A percentile compares a stretch with the other conserved stretches of the same genome.
Evolutionary conservation across 2,888 invertebrate species (phyloP).

Genomic region (Dexiosoma caninum): DNA sequence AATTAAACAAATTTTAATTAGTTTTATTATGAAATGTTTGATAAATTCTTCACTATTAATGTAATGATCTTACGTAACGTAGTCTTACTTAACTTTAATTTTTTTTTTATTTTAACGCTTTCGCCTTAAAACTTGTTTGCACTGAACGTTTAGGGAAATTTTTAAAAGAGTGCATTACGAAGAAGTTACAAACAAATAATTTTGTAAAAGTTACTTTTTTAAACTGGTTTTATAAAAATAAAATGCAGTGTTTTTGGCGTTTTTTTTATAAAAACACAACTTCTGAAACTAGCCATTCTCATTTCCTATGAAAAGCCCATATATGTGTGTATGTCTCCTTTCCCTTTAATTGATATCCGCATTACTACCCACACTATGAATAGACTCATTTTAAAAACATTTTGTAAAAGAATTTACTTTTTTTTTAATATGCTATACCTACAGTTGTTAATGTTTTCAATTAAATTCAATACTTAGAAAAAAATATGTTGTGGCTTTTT

Average conservation of each 20-base stretch:
- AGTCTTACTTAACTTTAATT: no score
- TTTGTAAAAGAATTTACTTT: constrained; percentile 17
- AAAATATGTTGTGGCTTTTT: constrained; percentile 13
- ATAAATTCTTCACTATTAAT: no score
- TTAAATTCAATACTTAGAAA: constrained; percentile 45
- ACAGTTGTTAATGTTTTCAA: constrained; percentile 58
- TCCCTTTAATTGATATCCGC: not conserved
- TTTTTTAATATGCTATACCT: constrained; percentile 11
- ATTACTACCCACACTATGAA: not conserved
- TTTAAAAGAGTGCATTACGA: not conserved
- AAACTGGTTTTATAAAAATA: no score
- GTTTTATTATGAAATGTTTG: no score
- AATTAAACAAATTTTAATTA: no score
- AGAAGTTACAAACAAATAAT: not conserved
- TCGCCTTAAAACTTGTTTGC: not conserved
- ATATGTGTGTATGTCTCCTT: no score
- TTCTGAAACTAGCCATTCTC: constrained; percentile 13
- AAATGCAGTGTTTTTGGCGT: no score
- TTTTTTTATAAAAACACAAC: no score
- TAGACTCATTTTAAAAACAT: constrained; percentile 21
- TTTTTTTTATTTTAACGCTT: no score
- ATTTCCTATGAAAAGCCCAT: not conserved
- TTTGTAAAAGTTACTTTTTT: not conserved
- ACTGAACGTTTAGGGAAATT: not conserved
- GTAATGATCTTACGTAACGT: no score